A percentile compares a stretch with the other conserved stretches of the same genome.
Evolutionary conservation across 2,113 vertebrate genomes (phyloP).

Genomic region (Craseonycteris thonglongyai): DNA sequence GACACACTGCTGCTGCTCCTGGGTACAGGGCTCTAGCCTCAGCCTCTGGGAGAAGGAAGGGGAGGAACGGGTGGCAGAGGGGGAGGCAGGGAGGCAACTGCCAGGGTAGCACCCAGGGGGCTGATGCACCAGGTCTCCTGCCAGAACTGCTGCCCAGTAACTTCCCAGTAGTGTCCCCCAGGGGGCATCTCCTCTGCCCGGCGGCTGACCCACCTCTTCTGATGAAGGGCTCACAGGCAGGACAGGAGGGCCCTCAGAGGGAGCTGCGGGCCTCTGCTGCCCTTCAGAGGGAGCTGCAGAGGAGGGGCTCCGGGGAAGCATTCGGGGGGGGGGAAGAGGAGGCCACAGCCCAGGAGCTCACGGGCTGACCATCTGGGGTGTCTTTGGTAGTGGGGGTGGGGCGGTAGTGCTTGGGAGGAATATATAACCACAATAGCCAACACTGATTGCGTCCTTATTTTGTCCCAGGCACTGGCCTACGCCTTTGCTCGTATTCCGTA

Average conservation of each 20-base stretch:
- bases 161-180: background rate
- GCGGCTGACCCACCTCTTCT: background rate
- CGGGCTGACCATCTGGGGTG: background rate
- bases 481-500: background rate
- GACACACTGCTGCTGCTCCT: background rate
- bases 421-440: background rate
- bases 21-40: background rate
- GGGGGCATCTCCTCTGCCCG: fast-evolving
- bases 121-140: background rate
- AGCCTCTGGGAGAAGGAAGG: background rate
- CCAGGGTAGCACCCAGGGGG: background rate
- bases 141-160: background rate
- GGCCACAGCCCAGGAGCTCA: background rate
- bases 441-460: background rate
- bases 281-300: background rate
- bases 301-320: background rate
- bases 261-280: background rate
- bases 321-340: background rate
- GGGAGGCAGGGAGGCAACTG: background rate
- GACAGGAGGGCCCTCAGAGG: background rate
- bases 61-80: background rate
- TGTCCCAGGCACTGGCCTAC: background rate
- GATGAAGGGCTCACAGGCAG: background rate
- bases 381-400: background rate
- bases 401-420: background rate